These are phyloP conservation scores for Dynastes tityus DNA, from an alignment of 2,888 invertebrate species.

Conservation along the genomic window DNA sequence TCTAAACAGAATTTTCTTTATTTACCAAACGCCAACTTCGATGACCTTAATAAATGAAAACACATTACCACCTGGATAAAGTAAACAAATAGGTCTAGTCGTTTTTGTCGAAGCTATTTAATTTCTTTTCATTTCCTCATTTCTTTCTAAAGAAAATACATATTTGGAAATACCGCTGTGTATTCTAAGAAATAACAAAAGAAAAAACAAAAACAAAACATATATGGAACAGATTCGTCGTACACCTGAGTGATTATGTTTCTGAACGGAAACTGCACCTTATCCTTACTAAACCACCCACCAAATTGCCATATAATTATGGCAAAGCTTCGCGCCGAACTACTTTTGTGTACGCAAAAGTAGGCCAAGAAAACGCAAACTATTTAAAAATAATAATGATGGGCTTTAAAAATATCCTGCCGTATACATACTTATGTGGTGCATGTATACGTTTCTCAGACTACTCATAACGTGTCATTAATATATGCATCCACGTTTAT, in stretches of 20 bases:
- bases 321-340: constrained; percentile 19
- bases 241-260: constrained; percentile 31
- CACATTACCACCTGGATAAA: no score
- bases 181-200: no score
- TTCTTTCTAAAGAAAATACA: no score
- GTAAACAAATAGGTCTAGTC: no score
- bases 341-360: constrained; percentile 40
- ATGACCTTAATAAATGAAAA: no score
- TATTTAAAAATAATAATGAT: constrained; percentile 42
- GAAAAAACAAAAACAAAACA: no score
- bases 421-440: constrained; percentile 4
- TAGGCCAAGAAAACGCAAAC: constrained; percentile 46
- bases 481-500: constrained; percentile 7
- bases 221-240: no score
- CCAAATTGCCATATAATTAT: constrained; percentile 40
- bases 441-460: background rate
- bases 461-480: constrained; percentile 11
- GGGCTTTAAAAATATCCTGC: constrained; percentile 31
- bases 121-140: no score
- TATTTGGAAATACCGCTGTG: no score
- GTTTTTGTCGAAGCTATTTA: no score
- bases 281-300: constrained; percentile 29
- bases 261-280: constrained; percentile 38
- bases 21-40: no score
- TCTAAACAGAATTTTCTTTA: no score